These are phyloP conservation scores for Silurus meridionalis DNA, from an alignment of 2,113 vertebrate genomes.

Conservation along the genomic window DNA sequence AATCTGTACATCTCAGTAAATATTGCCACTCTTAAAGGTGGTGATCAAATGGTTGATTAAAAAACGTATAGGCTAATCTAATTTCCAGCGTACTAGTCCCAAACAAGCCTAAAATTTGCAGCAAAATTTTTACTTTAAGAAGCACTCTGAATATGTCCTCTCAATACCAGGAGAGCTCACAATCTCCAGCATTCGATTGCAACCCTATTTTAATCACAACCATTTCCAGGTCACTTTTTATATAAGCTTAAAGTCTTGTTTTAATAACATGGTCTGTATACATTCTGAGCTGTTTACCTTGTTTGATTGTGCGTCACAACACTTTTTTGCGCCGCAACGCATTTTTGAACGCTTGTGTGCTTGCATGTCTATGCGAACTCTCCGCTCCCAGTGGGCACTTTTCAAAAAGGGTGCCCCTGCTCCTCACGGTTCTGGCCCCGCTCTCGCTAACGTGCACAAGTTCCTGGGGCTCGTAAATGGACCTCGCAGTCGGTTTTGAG, in stretches of 20 bases:
- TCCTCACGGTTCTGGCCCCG: too few relatives aligned
- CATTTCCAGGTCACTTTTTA: not conserved
- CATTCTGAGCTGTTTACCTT: not conserved
- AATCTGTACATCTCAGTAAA: not conserved
- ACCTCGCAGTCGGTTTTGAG: too few relatives aligned
- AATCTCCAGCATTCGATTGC: not conserved
- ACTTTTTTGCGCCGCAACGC: too few relatives aligned
- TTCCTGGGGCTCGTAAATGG: too few relatives aligned
- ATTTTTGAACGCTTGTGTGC: too few relatives aligned
- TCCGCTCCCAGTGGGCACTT: too few relatives aligned
- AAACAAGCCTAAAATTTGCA: too few relatives aligned
- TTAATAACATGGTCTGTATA: not conserved
- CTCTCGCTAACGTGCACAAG: too few relatives aligned
- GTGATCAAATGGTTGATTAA: not conserved
- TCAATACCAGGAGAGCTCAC: not conserved
- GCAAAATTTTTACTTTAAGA: too few relatives aligned
- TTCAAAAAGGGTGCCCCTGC: too few relatives aligned
- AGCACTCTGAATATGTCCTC: too few relatives aligned
- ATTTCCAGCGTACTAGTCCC: not conserved
- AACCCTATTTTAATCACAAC: not conserved
- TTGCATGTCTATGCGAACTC: too few relatives aligned
- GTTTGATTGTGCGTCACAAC: not conserved
- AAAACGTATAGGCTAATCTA: not conserved
- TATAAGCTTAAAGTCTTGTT: not conserved
- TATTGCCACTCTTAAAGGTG: not conserved